phyloP scores from a whole-genome alignment of 2,113 vertebrate genomes.

The Rattus norvegicus region GRCr8 NC_086023.1:48550001-48550500 shows the following conservation, averaged over 20 bases:
- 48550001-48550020: too few species aligned
- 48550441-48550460: neutral
- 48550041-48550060: neutral
- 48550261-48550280: neutral
- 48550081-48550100: too few species aligned
- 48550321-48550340: neutral
- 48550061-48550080: neutral
- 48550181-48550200: neutral
- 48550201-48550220: neutral
- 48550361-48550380: neutral
- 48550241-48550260: neutral
- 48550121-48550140: neutral
- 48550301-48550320: conserved; percentile 47
- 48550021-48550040: neutral
- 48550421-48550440: neutral
- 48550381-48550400: neutral
- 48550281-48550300: neutral
- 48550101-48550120: neutral
- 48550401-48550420: neutral
- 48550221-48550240: neutral
- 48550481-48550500: neutral
- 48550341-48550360: neutral
- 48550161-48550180: neutral
- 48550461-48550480: neutral
- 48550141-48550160: neutral